Evolutionary conservation across 2,888 invertebrate species (phyloP), one percentile per base, ranked within the genome.

Genomic region (Liodrosophila aerea): DNA sequence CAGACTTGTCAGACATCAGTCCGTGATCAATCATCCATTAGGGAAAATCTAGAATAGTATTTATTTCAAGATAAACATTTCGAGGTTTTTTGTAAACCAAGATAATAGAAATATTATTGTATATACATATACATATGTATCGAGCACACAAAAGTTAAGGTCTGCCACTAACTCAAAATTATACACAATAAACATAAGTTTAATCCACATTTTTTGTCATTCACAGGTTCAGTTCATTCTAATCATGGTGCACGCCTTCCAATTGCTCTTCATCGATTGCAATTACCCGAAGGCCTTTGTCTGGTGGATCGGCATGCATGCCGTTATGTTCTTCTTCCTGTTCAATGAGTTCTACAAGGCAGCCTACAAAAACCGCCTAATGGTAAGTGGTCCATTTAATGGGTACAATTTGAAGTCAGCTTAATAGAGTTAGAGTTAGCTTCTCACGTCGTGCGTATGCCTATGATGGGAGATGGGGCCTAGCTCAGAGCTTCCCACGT

Each of bases 271-370:
- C 92, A 94, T 95, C 83, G 95, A 96, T 54, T 98, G 98, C 92
- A 94, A 96, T 90, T 98, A 97, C 91, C 98, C 98, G 49, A 93
- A 94, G 81, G 96, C 95, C n/a, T 97, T 97, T 90, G 96, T 96
- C 73, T 96, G 96, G 96, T 98, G 96, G 96, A 98, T 98, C 88
- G 97, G 97, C 57, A 94, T 96, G 92, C 98, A 98, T 91, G 98
- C 97, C 1, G 94, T 97, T 72, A 95, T 98, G 94, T 98, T 98
- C 94, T 95, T 97, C 92, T 95, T 97, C 93, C 93, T 98, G 63
- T 98, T 98, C 92, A 95, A 95, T 87, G 95, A 98, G 90, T 98
- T 98, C 92, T 98, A 98, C 93, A 94, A 95, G 88, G 93, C 95
- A 89, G 93, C 94, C 12, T 96, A 96, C 91, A 90, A 83, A 81